These are phyloP conservation scores for Chrysemys picta DNA, from an alignment of 2,113 vertebrate species.

Conservation along the genomic window DNA sequence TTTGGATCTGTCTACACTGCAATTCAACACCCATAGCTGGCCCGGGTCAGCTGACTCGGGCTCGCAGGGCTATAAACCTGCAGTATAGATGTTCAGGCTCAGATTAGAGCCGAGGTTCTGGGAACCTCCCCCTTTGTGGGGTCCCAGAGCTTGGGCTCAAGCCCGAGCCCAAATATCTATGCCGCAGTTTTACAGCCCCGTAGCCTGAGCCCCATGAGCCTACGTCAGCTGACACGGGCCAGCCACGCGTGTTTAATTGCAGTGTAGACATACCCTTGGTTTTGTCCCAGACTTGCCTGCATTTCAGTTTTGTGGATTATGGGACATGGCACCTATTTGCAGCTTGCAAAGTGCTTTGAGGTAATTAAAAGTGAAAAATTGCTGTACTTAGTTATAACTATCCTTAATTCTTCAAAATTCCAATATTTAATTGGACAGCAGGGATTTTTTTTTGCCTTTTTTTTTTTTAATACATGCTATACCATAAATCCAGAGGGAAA, in stretches of 20 bases:
- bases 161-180: too few relatives aligned
- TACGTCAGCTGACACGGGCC: too few relatives aligned
- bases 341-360: slow-evolving; percentile 16
- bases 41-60: too few relatives aligned
- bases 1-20: neutral
- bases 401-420: neutral
- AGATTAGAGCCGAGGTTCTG: too few relatives aligned
- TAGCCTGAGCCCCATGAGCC: too few relatives aligned
- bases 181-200: too few relatives aligned
- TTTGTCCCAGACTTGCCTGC: slow-evolving; percentile 60
- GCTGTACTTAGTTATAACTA: slow-evolving; percentile 3
- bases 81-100: too few relatives aligned
- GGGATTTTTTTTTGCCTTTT: neutral
- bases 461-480: neutral
- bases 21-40: too few relatives aligned
- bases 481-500: slow-evolving; percentile 32
- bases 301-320: slow-evolving; percentile 68
- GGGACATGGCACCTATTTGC: slow-evolving; percentile 42
- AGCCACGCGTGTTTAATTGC: too few relatives aligned
- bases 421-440: slow-evolving; percentile 25
- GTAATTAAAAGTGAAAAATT: slow-evolving; percentile 9
- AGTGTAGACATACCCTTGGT: neutral
- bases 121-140: too few relatives aligned
- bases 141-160: too few relatives aligned
- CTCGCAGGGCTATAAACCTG: too few relatives aligned